Evolutionary conservation across 92 coral and sea anemone species (phyloP).

Genomic region (Ricordea florida): DNA sequence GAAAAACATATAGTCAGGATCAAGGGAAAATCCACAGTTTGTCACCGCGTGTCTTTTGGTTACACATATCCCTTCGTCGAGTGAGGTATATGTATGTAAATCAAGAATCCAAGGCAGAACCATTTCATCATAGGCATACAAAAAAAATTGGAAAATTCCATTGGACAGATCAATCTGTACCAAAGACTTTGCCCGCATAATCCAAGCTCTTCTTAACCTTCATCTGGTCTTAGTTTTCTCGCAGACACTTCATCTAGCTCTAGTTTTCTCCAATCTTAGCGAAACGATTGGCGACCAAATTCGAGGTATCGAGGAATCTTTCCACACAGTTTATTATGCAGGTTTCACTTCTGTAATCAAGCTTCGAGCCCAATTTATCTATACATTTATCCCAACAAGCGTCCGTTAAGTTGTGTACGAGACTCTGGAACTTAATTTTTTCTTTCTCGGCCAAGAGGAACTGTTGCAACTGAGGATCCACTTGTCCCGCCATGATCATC

Average conservation of each 20-base stretch:
- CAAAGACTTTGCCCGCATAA: too few species aligned
- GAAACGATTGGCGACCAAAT: constrained; percentile 78
- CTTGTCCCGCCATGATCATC: constrained; percentile 39
- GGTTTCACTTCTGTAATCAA: constrained; percentile 83
- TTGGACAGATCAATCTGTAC: too few species aligned
- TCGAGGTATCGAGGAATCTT: constrained; percentile 87
- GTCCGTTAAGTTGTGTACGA: constrained; percentile 85
- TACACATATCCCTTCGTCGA: too few species aligned
- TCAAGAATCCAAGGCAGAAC: too few species aligned
- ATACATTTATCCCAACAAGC: constrained; percentile 95
- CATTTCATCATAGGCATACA: too few species aligned
- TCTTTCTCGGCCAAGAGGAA: constrained; percentile 83
- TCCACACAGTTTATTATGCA: constrained; percentile 94
- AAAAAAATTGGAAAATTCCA: too few species aligned
- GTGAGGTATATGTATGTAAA: too few species aligned
- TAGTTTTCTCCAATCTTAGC: constrained; percentile 26
- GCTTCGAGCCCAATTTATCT: constrained; percentile 79
- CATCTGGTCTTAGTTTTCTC: background rate
- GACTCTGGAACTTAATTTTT: constrained; percentile 76
- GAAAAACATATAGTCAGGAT: too few species aligned
- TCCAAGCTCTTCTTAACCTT: background rate
- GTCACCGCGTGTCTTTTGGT: too few species aligned
- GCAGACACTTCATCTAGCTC: background rate
- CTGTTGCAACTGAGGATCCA: constrained; percentile 75
- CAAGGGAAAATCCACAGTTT: too few species aligned